phyloP scores from a whole-genome alignment of 2,797 vertebrate species.

The Oreochromis grahami region DNA sequence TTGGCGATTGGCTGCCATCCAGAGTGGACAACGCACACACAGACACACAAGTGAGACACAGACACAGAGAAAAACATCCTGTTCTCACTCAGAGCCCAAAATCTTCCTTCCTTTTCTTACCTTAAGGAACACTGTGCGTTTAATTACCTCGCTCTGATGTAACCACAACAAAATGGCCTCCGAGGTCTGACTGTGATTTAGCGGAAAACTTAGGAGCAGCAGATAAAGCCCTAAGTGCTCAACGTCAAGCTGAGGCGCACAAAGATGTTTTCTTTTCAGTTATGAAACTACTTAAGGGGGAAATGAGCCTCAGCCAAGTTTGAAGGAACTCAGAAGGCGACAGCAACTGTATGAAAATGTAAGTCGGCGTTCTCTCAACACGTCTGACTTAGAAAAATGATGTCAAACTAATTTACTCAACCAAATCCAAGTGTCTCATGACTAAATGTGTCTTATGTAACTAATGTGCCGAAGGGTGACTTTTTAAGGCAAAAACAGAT shows the following conservation, averaged over 20 bases:
- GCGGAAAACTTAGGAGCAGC: not conserved
- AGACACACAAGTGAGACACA: slow-evolving; percentile 16
- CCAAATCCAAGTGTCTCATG: not conserved
- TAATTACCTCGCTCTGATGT: not conserved
- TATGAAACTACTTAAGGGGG: slow-evolving; percentile 4
- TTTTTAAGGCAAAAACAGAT: not conserved
- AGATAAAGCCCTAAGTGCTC: slow-evolving; percentile 17
- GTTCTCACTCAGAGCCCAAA: slow-evolving; percentile 43
- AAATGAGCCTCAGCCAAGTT: slow-evolving; percentile 1
- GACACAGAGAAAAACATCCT: slow-evolving; percentile 61
- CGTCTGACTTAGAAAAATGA: not conserved
- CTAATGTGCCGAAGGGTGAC: not conserved
- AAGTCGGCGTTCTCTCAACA: not conserved
- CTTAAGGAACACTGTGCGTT: not conserved
- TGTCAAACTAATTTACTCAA: not conserved
- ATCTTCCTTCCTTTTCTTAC: slow-evolving; percentile 42
- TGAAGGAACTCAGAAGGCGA: not conserved
- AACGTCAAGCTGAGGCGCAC: not conserved
- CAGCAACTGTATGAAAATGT: not conserved
- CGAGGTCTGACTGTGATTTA: not conserved
- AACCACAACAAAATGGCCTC: slow-evolving; percentile 42
- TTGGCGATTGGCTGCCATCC: slow-evolving; percentile 62
- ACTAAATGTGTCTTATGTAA: not conserved
- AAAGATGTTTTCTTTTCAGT: slow-evolving; percentile 28
- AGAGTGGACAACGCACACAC: slow-evolving; percentile 14